Evolutionary conservation across 2,113 vertebrate genomes (phyloP).

Genomic region (Python bivittatus): DNA sequence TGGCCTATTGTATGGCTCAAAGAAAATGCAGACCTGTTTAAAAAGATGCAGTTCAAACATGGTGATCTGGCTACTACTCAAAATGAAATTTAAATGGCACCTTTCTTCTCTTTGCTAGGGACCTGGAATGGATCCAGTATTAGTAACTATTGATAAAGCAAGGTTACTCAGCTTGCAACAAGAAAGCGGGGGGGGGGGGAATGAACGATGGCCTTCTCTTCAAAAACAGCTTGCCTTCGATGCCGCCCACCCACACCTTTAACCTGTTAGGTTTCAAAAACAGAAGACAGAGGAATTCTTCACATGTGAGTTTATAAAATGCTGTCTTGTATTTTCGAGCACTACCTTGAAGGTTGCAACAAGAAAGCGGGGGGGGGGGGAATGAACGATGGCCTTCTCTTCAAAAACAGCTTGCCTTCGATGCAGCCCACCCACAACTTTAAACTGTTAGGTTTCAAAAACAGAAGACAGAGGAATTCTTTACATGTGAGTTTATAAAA

Average conservation of each 20-base stretch:
- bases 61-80: not conserved
- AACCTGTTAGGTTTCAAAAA: not conserved
- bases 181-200: not conserved
- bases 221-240: not conserved
- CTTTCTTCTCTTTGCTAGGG: not conserved
- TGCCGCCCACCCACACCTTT: not conserved
- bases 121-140: not conserved
- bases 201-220: not conserved
- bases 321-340: no score
- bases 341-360: no score
- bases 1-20: not conserved
- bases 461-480: not conserved
- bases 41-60: constrained; percentile 2
- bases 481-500: no score
- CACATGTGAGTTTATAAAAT: no score
- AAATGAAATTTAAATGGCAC: not conserved
- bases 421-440: not conserved
- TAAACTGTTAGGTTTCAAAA: not conserved
- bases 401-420: not conserved
- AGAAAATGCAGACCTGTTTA: not conserved
- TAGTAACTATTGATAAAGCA: not conserved
- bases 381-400: not conserved
- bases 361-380: no score
- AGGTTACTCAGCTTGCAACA: not conserved
- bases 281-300: not conserved